Conservation (phyloP, 2,113 vertebrate genomes). For the Cairina moschata region DNA sequence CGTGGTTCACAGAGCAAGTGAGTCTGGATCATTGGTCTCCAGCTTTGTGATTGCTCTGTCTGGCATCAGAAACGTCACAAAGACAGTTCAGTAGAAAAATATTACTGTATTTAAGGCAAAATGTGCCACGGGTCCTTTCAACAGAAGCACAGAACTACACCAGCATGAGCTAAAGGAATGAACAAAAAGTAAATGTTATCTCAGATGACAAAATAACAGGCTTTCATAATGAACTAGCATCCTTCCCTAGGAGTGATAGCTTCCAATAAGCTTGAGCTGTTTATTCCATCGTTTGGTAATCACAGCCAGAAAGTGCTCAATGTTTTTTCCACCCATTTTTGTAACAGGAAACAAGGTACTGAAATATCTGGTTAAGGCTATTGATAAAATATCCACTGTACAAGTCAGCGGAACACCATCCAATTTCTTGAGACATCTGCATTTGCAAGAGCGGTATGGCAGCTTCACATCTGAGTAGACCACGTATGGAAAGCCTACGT, state of each 20-base stretch:
- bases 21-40: background rate
- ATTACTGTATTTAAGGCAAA: background rate
- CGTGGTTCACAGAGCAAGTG: background rate
- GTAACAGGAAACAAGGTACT: background rate
- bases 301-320: background rate
- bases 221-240: conserved; percentile 20
- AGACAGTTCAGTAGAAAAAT: background rate
- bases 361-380: background rate
- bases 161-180: conserved; percentile 6
- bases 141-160: background rate
- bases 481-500: background rate
- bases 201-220: background rate
- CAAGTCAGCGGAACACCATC: background rate
- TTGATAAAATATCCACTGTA: background rate
- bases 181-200: conserved; percentile 39
- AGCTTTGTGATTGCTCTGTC: background rate
- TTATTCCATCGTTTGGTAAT: background rate
- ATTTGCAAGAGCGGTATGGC: background rate
- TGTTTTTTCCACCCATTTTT: background rate
- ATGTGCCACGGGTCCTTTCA: background rate
- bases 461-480: background rate
- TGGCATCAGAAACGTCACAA: background rate
- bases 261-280: background rate
- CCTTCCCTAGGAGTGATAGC: background rate
- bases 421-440: background rate